phyloP scores from a whole-genome alignment of 23 tunicate genomes.

The Aplidium turbinatum region DNA sequence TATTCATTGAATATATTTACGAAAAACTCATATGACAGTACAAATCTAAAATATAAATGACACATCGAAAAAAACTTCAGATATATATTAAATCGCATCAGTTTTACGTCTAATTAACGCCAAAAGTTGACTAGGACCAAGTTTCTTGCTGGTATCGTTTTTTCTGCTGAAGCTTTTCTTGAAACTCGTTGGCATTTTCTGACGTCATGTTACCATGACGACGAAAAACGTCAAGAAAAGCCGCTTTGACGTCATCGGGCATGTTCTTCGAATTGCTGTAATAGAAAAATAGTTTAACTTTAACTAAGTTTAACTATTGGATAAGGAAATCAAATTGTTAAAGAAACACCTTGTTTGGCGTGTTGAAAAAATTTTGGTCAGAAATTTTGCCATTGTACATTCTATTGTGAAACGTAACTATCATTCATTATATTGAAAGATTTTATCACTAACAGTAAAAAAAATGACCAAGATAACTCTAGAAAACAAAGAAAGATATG shows the following conservation, averaged over 20 bases:
- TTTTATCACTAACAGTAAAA: too few relatives aligned
- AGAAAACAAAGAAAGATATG: not conserved
- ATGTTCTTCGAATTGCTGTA: conserved; percentile 85
- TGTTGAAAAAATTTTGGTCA: too few relatives aligned
- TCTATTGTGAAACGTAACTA: too few relatives aligned
- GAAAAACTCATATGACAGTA: too few relatives aligned
- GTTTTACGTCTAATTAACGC: not conserved
- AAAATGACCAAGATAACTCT: not conserved
- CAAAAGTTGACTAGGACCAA: conserved; percentile 45
- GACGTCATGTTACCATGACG: conserved; percentile 68
- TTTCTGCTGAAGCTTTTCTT: conserved; percentile 45
- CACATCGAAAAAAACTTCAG: not conserved
- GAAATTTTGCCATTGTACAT: too few relatives aligned
- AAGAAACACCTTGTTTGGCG: too few relatives aligned
- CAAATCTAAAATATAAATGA: too few relatives aligned
- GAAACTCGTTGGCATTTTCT: conserved; percentile 47
- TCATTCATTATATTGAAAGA: too few relatives aligned
- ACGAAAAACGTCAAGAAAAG: conserved; percentile 60
- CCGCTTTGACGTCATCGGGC: conserved; percentile 90
- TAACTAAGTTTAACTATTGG: too few relatives aligned
- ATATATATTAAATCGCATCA: not conserved
- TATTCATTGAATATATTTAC: too few relatives aligned
- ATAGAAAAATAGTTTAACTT: conserved; percentile 7
- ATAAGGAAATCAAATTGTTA: too few relatives aligned
- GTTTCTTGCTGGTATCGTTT: conserved; percentile 93